Base-by-base conservation (phyloP, 2,113 vertebrate species). In the Psophia crepitans region DNA sequence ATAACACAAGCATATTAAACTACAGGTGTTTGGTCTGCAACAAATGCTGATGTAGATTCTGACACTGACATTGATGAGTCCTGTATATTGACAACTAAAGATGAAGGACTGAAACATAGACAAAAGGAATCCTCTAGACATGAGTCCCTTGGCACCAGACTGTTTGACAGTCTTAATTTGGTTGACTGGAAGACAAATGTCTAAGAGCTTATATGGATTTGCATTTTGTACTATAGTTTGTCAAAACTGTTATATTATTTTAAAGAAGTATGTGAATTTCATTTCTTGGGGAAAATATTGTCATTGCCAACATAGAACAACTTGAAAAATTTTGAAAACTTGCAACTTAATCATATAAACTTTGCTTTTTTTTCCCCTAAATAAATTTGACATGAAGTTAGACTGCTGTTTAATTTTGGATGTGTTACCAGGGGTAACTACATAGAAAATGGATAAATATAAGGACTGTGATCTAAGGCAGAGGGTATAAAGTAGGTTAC, bases 111-210 rank as follows among this genome's bases (percentile, higher is more conserved):
- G 79, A 93, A 97, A 93, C 21, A 78, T 0, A 94, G 74, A 89
- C 46, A 87, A 49, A 93, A 95, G 64, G 33, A 96, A 83, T 87
- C 27, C 17, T 78, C 53, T 86, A 81, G 53, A 89, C 20, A 44
- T 35, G 23, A 94, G 70, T 96, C 87, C 57, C 76, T 70, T 69
- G 58, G 49, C 32, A 93, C 41, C 27, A 91, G 33, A 39, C 8
- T 90, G 48, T 83, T 90, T 96, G 96, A 96, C 94, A 97, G 39
- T 23, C 24, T 41, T 96, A 95, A 97, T 93, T 94, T 93, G 87
- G 65, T 89, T 96, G 76, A 95, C 82, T 95, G 46, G 68, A 89
- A 97, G 81, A 96, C 83, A 51, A 91, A 96, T 96, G 66, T 90
- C 88, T 96, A 68, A 28, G 5, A 78, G 39, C 44, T 93, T 51